Base-by-base conservation (phyloP, 2,113 vertebrate genomes). In the Scatophagus argus region DNA sequence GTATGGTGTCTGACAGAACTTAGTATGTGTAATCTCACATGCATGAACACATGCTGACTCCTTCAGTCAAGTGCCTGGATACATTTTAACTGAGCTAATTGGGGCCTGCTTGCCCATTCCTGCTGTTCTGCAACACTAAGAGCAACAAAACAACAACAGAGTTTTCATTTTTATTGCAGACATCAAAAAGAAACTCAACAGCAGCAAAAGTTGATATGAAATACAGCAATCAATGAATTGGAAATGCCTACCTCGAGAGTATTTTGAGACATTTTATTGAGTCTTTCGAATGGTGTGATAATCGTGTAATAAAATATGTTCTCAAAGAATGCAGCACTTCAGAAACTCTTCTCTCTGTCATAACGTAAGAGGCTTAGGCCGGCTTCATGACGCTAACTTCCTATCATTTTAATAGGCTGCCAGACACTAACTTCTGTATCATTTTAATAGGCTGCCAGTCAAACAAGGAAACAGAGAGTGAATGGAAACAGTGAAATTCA, bases 371-470 rank as follows among this genome's bases (percentile, higher is more conserved):
- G 74, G 91, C 86, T 90, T 91, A 88, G 63, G 69, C 75, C 47
- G 41, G 74, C 79, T 84, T 87, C 76, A 73, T 83, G 87, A 88
- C 54, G 58, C 67, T 81, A 91, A 85, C 85, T 80, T 85, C 74
- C 49, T 79, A 86, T 87, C 82, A 54, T 80, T 91, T 89, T 88
- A 92, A 91, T 89, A 77, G 80, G 61, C 78, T 90, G 89, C 80
- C 83, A 90, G 85, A 86, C 87, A 79, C 83, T 88, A 85, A 89
- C 91, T 87, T 89, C 85, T 81, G 78, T 87, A 89, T 93, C 84
- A 67, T 75, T 88, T 89, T 91, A 92, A 90, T 93, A 85, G 82
- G 55, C 81, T 91, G 82, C 75, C 90, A 90, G 60, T 93, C 92
- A 92, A 81, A 71, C 41, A 41, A 55, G 54, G 62, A 60, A 74